Percentiles rank a stretch among this genome's conserved stretches.
Conservation (phyloP, 2,797 vertebrate species). For the Dromococcyx pavoninus region DNA sequence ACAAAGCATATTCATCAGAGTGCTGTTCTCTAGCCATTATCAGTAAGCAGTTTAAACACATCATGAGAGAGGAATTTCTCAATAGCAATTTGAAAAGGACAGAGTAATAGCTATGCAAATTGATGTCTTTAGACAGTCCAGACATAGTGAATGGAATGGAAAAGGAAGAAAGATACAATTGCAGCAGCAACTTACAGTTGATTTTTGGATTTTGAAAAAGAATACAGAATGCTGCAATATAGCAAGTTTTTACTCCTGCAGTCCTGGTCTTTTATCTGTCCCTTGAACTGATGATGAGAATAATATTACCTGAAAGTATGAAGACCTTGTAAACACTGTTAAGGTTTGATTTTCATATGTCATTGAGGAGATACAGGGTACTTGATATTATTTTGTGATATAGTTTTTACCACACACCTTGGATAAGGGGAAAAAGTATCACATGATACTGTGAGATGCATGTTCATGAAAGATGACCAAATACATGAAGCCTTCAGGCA, state of each 20-base stretch:
- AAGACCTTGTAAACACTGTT: background rate
- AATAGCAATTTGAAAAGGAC: background rate
- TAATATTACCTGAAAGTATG: background rate
- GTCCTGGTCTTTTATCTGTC: background rate
- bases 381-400: background rate
- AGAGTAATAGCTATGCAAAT: background rate
- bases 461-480: background rate
- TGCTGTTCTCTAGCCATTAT: background rate
- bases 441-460: background rate
- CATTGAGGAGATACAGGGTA: background rate
- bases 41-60: background rate
- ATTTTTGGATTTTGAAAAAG: background rate
- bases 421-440: background rate
- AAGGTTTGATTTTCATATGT: background rate
- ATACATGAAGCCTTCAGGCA: background rate
- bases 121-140: background rate
- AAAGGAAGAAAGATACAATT: background rate
- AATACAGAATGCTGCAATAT: background rate
- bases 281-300: background rate
- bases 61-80: background rate
- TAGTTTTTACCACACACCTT: background rate
- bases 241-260: background rate
- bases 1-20: background rate
- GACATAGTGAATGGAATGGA: background rate
- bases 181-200: background rate